A percentile compares a stretch with the other conserved stretches of the same genome.
Conservation (phyloP, 2,113 vertebrate genomes). For the Nibea albiflora region DNA sequence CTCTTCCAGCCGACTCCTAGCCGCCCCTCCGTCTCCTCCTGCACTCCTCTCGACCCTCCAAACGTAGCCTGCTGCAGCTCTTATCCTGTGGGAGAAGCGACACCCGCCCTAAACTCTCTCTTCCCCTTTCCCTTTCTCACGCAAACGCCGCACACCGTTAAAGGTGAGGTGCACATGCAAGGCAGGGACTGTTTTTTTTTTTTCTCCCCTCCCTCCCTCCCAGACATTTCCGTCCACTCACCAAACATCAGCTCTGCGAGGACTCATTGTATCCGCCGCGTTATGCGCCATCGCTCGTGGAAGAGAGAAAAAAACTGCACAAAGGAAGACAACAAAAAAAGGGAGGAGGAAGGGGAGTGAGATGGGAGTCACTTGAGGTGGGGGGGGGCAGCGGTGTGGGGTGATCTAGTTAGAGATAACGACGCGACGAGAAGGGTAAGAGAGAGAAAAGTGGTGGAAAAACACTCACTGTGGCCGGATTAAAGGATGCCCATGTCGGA, state of each 20-base stretch:
- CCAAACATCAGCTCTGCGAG: conserved; percentile 18
- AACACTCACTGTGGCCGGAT: conserved; percentile 78
- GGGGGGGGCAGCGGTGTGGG: background rate
- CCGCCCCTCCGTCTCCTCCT: conserved; percentile 33
- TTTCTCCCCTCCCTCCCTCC: too few relatives aligned
- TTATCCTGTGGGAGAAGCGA: conserved; percentile 62
- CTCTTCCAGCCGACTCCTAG: conserved; percentile 29
- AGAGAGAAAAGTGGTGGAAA: conserved; percentile 33
- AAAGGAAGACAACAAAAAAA: conserved; percentile 61
- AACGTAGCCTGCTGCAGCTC: conserved; percentile 57
- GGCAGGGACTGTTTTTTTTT: conserved; percentile 14
- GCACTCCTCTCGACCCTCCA: conserved; percentile 22
- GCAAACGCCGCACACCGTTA: conserved; percentile 18
- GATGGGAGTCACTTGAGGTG: background rate
- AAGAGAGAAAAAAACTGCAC: conserved; percentile 25
- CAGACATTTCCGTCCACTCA: conserved; percentile 13
- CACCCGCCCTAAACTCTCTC: conserved; percentile 60
- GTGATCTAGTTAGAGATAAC: conserved; percentile 21
- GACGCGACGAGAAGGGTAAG: background rate
- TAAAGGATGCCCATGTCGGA: conserved; percentile 76
- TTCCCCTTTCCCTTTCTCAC: background rate
- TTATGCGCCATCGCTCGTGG: conserved; percentile 57
- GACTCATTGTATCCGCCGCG: conserved; percentile 28
- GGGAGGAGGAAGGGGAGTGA: background rate
- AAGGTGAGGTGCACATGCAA: conserved; percentile 35